Evolutionary conservation across 2,113 vertebrate genomes (phyloP), one percentile per base, ranked within the genome.

Genomic region (Seriola aureovittata): DNA sequence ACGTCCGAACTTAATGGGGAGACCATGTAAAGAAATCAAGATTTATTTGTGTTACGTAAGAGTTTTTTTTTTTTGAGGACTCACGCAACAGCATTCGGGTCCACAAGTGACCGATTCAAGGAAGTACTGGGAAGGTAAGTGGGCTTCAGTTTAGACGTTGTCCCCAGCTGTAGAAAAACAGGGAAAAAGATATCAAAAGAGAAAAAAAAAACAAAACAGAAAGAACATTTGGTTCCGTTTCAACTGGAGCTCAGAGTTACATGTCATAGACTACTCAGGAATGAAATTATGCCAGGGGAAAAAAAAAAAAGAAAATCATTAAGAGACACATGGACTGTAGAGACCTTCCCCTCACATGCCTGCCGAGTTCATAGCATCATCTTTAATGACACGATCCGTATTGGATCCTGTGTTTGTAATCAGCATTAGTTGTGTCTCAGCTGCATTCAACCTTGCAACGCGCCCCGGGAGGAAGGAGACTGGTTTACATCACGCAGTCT

Each of bases 371-470:
- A 84, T 68, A 54, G 48, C 67, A 8, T 85, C 66, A 44, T 64
- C 72, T 1, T 3, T 77, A 81, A 76, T 84, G 55, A 83, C 42
- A 81, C 59, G 72, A 38, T 70, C 34, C 75, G 21, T 12, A 44
- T 17, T 32, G 77, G 46, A 80, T 71, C 64, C 46, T 62, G 4
- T 40, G 62, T 75, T 76, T 91, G 46, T 64, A 65, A 82, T 71
- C 85, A 60, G 9, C 70, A 58, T 63, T n/a, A 71, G 57, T 70
- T 60, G 12, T 32, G 48, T 68, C 79, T 84, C 66, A 40, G 75
- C 36, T 71, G 42, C 68, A 34, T 63, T 72, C 60, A 46, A 12
- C 66, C 55, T 64, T 19, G 25, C 32, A 21, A 17, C n/a, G 29
- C 57, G 57, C 67, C 68, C 25, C 16, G 32, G 13, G 25, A 85